Evolutionary conservation across 1,140 invertebrate species (phyloP).

Genomic region (Drosophila kepulauana): DNA sequence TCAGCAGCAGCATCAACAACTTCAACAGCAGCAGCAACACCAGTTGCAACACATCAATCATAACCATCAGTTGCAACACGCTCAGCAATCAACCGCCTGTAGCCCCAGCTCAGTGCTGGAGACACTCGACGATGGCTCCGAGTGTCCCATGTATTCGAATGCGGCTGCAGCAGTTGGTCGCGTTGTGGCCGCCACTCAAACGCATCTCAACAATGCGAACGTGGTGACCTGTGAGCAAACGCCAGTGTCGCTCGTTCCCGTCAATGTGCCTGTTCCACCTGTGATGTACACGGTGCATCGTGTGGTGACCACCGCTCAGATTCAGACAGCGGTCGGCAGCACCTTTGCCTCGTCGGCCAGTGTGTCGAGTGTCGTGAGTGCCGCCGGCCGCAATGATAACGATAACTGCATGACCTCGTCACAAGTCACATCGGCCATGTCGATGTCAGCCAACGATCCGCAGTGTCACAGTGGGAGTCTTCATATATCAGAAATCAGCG

Average conservation of each 20-base stretch:
- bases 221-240: conserved; percentile 61
- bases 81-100: conserved; percentile 44
- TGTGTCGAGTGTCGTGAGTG: conserved; percentile 80
- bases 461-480: conserved; percentile 47
- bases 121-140: conserved; percentile 54
- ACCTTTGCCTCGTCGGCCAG: conserved; percentile 84
- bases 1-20: conserved; percentile 17
- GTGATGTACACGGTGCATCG: conserved; percentile 84
- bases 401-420: conserved; percentile 70
- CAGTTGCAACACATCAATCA: conserved; percentile 47
- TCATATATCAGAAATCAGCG: conserved; percentile 54
- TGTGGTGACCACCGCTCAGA: conserved; percentile 83
- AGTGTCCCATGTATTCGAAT: conserved; percentile 61
- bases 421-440: conserved; percentile 62
- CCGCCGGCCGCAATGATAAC: conserved; percentile 68
- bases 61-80: conserved; percentile 63
- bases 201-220: conserved; percentile 56
- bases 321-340: conserved; percentile 79
- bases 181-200: conserved; percentile 70
- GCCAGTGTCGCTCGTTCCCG: conserved; percentile 57
- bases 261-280: conserved; percentile 70
- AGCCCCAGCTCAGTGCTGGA: conserved; percentile 55
- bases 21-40: conserved; percentile 5
- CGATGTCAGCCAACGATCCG: conserved; percentile 52
- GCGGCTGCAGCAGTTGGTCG: conserved; percentile 40